Evolutionary conservation across 2,113 vertebrate species (phyloP), one percentile per base, ranked within the genome.

Genomic region (Macrotis lagotis): DNA sequence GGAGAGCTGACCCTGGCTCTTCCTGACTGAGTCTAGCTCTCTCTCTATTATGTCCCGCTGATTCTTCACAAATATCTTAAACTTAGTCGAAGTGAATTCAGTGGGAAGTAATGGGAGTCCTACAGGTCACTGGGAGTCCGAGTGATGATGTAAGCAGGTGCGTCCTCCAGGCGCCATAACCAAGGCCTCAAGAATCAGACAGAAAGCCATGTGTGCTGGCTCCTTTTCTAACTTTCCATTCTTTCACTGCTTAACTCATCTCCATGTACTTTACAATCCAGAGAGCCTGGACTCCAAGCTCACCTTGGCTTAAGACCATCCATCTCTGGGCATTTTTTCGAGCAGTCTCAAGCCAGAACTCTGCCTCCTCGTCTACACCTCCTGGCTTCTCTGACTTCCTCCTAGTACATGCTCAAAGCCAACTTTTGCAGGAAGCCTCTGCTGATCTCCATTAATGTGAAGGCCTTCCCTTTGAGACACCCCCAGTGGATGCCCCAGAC

Each of bases 51-150:
- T 22, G 16, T 74, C 66, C 66, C 22, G 37, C n/a, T 83, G n/a
- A 44, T 44, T 44, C 66, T 24, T 44, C 16, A 83, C 19, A 83
- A 83, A 92, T 51, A 51, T 88, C 93, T 92, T 88, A 94, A 94
- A 89, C 53, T 92, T 88, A 49, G n/a, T 93, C 90, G 91, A 55
- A 88, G 92, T 74, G 48, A 96, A 96, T 74, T 95, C 93, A 94
- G 25, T 26, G 92, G 95, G 94, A 44, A 83, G n/a, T 44, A 93
- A 10, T 51, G 52, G 49, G 28, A 96, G 51, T 66, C 31, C 24
- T 28, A 92, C 96, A 94, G 92, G 59, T 52, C 96, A 94, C 37
- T 44, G 16, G 10, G 22, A 93, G 50, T 50, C 12, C 8, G 90
- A 66, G 53, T 26, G 92, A 92, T 95, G 83, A 89, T 28, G 55